Conservation (phyloP, 2,797 vertebrate species). For the Falco concolor region DNA sequence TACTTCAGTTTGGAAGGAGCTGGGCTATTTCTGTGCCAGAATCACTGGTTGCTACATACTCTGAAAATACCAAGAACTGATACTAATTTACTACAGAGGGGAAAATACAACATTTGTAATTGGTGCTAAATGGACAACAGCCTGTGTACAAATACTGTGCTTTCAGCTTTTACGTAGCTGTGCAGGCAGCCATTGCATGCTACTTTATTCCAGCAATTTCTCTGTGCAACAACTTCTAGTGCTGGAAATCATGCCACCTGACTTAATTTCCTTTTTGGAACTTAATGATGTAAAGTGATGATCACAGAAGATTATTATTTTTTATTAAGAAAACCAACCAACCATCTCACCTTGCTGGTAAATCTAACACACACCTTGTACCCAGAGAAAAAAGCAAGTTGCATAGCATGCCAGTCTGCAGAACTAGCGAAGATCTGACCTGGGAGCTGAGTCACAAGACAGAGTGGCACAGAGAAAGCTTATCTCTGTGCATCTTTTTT, state of each 20-base stretch:
- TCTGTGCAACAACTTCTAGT: not conserved
- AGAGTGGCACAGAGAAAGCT: not conserved
- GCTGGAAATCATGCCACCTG: not conserved
- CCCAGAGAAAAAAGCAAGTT: not conserved
- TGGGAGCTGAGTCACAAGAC: constrained; percentile 34
- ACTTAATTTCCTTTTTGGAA: not conserved
- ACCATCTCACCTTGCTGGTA: fast-evolving
- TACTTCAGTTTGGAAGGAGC: not conserved
- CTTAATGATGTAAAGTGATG: not conserved
- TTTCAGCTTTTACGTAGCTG: not conserved
- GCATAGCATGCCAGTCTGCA: not conserved
- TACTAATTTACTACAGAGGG: not conserved
- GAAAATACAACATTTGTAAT: not conserved
- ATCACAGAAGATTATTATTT: not conserved
- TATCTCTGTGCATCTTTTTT: not conserved
- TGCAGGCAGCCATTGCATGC: not conserved
- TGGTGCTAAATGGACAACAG: not conserved
- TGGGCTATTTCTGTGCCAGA: not conserved
- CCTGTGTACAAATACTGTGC: not conserved
- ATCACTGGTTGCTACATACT: not conserved
- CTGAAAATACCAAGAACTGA: not conserved
- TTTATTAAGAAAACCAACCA: not conserved
- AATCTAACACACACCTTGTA: not conserved
- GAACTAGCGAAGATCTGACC: not conserved
- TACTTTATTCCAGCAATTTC: not conserved